Base-by-base conservation (phyloP, 2,113 vertebrate species). In the Ctenodactylus gundi region DNA sequence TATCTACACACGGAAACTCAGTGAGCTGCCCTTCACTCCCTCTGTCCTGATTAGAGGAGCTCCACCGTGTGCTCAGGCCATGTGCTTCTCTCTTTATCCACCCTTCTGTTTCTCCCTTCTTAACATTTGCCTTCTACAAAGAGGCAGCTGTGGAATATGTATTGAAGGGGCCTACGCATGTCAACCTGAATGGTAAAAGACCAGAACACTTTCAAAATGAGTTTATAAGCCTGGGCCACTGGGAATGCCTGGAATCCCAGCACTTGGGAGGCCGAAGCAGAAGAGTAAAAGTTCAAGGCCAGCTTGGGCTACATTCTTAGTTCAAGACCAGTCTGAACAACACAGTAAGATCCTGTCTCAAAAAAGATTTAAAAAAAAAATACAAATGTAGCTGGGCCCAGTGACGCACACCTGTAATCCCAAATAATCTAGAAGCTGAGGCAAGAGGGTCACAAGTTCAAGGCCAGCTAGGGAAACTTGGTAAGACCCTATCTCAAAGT, bases 11-110 rank as follows among this genome's bases (percentile, higher is more conserved):
- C 12, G 29, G 25, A 67, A 65, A 57, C 41, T 53, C 51, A 10
- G 4, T 9, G 13, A 4, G 41, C 12, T n/a, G 64, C 1, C 57
- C 60, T 39, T 65, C 36, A 7, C 27, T 4, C 36, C 4, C 0
- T 2, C 6, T 44, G 21, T 44, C 6, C 23, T 23, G 68, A 14
- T 0, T 0, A 20, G 27, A 70, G 36, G 58, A 44, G 31, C 6
- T 23, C n/a, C 1, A 3, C 14, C 57, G 15, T 4, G 6, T 41
- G 20, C 29, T 25, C 23, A 5, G 60, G 12, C 1, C 44, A 1
- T 1, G 27, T 5, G 57, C 8, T 10, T 23, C 51, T 83, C 75
- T 73, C 12, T 53, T 13, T 7, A 29, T 20, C 36, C 29, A 27
- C 57, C 39, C 34, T 82, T 39, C 17, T 41, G 34, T 80, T 46